Base-by-base conservation (phyloP, 2,888 invertebrate genomes). In the Harpalus rufipes region DNA sequence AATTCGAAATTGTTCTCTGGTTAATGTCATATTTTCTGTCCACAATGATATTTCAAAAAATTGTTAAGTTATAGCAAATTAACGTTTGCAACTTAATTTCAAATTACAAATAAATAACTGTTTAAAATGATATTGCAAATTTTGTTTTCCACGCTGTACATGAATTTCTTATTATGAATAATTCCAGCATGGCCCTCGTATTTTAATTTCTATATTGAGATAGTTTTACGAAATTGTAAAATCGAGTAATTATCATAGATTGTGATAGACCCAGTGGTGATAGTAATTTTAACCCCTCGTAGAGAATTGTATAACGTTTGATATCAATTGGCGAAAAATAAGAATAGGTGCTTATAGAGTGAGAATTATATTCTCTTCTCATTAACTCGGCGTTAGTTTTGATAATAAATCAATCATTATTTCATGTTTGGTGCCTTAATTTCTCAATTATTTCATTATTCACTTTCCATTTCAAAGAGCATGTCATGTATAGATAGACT, bases 401-500 rank as follows among this genome's bases (percentile, higher is more conserved):
- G 14, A 74, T 65, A 74, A 51, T 74, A 25, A 44, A 74, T 44
- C 74, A 16, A 21, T 51, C 10, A 25, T 74, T 74, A 74, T 74
- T 56, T 51, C 21, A 44, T 72, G 7, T 74, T 41, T 16, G 39
- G 74, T 74, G 74, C 74, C 51, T 74, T 74, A 74, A 74, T 44
- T 74, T 74, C 56, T 74, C 21, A 7, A 59, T 18, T 2, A 16
- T 41, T 76, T 32, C 0, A 32, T 32, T 8, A 58, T 32, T 78
- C 56, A 78, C 56, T 78, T 78, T 78, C 56, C 78, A 78, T 78
- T 56, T 78, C 18, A 78, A 76, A 79, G 10, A 80, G 80, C 80
- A 80, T 78, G 78, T 59, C 78, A 78, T 61, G 41, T 80, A 61
- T 84, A 80, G 63, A 61, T 80, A 80, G 59, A 61, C 41, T 80